Conservation (phyloP, 2,888 invertebrate genomes). For the Drosophila macrothrix region DNA sequence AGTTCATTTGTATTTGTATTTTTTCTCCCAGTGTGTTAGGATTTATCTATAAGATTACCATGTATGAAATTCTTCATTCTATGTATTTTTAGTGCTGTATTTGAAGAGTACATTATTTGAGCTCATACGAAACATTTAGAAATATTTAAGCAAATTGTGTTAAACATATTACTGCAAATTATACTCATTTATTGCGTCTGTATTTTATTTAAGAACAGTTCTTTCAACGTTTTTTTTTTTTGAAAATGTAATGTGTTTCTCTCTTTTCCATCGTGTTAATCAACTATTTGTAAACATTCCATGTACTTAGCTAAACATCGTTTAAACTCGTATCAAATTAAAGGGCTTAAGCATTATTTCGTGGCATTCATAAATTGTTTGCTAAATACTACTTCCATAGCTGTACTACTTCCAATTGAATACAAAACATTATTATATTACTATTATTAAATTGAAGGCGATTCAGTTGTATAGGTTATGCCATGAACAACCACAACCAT, state of each 20-base stretch:
- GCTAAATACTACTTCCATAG: slow-evolving; percentile 38
- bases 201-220: slow-evolving; percentile 11
- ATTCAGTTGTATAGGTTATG: slow-evolving; percentile 69
- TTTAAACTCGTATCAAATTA: slow-evolving; percentile 13
- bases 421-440: slow-evolving; percentile 5
- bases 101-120: slow-evolving; percentile 23
- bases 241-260: slow-evolving; percentile 12
- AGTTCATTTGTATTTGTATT: slow-evolving; percentile 31
- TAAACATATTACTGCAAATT: slow-evolving; percentile 31
- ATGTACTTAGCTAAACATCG: slow-evolving; percentile 21
- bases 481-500: slow-evolving; percentile 46
- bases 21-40: slow-evolving; percentile 28
- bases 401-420: slow-evolving; percentile 10
- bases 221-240: neutral
- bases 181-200: slow-evolving; percentile 40
- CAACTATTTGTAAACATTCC: slow-evolving; percentile 39
- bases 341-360: slow-evolving; percentile 14
- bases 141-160: slow-evolving; percentile 27
- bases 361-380: slow-evolving; percentile 8
- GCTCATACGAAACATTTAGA: slow-evolving; percentile 25
- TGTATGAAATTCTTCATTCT: slow-evolving; percentile 24
- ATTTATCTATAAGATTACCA: slow-evolving; percentile 32
- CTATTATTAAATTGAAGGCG: slow-evolving; percentile 20
- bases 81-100: slow-evolving; percentile 41
- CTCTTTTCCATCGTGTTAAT: neutral